Base-by-base conservation (phyloP, 2,113 vertebrate genomes). In the Elanoides forficatus region DNA sequence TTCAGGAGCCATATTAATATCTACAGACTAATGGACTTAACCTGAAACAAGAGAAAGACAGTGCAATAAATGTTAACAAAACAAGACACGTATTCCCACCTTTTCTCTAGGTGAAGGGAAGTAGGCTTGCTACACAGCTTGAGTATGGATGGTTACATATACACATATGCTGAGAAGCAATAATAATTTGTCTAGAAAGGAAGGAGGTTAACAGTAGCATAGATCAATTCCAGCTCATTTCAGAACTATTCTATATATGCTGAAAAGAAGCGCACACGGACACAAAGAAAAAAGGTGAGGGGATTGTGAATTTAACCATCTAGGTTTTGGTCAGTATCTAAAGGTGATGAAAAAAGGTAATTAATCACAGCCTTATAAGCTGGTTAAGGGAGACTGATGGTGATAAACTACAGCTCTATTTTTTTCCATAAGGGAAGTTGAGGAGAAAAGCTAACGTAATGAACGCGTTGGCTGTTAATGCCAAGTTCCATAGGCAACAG, bases 401-500 rank as follows among this genome's bases (percentile, higher is more conserved):
- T 60, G 43, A 40, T 48, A 68, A 90, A 82, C 20, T 30, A 53
- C 1, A 5, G 30, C 32, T 83, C 34, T 68, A 2, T 27, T 47
- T 86, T 43, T 85, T 85, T 45, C 72, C 78, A 9, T 30, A 86
- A n/a, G 48, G 52, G 36, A 79, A 81, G 53, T 0, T 84, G 40
- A 95, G 70, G 59, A 96, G 47, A 95, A 85, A 67, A 93, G 30
- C 50, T 63, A 93, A 43, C 1, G 9, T 32, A 55, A 56, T 22
- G 13, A 92, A 90, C 9, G 22, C 3, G 6, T 30, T 81, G 82
- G 85, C 45, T 92, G 30, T 58, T 95, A 86, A 88, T 71, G 48
- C 52, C 71, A 84, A 65, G 40, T 84, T 93, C 83, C 76, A 72
- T 52, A 94, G 80, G 88, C 88, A 96, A 76, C 75, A 84, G 85